Conservation (phyloP, 92 coral and sea anemone species). For the Palythoa heliodiscus region DNA sequence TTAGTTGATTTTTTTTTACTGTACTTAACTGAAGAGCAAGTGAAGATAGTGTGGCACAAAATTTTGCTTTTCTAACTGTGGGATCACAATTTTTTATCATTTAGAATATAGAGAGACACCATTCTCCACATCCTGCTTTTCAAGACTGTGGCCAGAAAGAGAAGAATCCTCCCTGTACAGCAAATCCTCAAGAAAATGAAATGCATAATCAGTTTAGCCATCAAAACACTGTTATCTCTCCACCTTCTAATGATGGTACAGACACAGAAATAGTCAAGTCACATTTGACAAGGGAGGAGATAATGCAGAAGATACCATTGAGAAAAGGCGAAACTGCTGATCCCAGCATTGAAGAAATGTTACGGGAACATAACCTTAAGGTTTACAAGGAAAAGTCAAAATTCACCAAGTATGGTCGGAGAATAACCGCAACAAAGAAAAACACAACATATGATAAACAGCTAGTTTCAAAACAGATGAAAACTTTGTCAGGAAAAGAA, state of each 20-base stretch:
- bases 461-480: background rate
- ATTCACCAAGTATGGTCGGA: slow-evolving; percentile 25
- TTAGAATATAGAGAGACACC: background rate
- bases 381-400: slow-evolving; percentile 5
- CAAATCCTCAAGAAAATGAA: background rate
- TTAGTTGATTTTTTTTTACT: no score
- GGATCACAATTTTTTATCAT: background rate
- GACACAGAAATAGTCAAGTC: background rate
- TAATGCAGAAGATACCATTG: background rate
- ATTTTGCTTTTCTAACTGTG: background rate
- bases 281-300: background rate
- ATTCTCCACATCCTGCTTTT: background rate
- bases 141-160: no score
- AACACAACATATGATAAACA: background rate
- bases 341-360: slow-evolving; percentile 28
- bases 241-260: background rate
- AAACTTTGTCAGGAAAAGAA: background rate
- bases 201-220: background rate
- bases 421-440: background rate
- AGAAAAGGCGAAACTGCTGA: background rate
- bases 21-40: background rate
- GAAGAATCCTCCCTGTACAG: background rate
- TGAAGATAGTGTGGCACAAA: background rate
- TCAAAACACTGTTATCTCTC: background rate
- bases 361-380: slow-evolving; percentile 24